phyloP scores from a whole-genome alignment of 2,888 invertebrate species.

The Clostera curtula region DNA sequence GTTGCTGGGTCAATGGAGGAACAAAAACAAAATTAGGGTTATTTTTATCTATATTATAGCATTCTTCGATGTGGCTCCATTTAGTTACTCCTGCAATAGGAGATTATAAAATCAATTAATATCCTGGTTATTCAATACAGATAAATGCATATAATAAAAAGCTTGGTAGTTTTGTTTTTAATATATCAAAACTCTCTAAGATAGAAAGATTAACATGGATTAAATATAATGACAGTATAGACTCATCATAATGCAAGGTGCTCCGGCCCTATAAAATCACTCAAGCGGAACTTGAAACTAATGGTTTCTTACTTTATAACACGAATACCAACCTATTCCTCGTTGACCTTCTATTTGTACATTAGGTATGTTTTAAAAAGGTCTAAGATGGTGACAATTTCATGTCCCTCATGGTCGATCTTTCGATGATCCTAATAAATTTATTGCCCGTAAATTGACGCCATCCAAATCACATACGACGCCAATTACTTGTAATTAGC shows the following conservation, averaged over 20 bases:
- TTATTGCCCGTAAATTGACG: slow-evolving; percentile 9
- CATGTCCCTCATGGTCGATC: slow-evolving; percentile 7
- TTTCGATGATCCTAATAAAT: slow-evolving; percentile 6
- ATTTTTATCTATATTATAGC: neutral
- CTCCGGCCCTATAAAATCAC: too few relatives aligned
- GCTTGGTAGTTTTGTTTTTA: too few relatives aligned
- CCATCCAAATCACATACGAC: slow-evolving; percentile 10
- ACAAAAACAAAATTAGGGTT: neutral
- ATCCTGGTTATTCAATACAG: too few relatives aligned
- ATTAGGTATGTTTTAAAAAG: slow-evolving; percentile 9
- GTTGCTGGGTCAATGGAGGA: neutral
- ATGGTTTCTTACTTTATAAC: too few relatives aligned
- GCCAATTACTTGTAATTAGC: slow-evolving; percentile 6
- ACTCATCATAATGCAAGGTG: too few relatives aligned
- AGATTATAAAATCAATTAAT: too few relatives aligned
- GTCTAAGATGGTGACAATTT: slow-evolving; percentile 12
- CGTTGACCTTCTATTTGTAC: slow-evolving; percentile 1
- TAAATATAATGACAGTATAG: too few relatives aligned
- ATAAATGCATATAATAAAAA: too few relatives aligned
- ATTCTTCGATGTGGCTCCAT: neutral
- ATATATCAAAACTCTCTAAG: too few relatives aligned
- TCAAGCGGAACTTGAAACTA: too few relatives aligned
- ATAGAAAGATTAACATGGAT: too few relatives aligned
- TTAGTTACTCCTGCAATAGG: neutral
- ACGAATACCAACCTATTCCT: slow-evolving; percentile 1